These are phyloP conservation scores for Melanotaenia duboulayi DNA, from an alignment of 2,113 vertebrate genomes.

Conservation along the genomic window DNA sequence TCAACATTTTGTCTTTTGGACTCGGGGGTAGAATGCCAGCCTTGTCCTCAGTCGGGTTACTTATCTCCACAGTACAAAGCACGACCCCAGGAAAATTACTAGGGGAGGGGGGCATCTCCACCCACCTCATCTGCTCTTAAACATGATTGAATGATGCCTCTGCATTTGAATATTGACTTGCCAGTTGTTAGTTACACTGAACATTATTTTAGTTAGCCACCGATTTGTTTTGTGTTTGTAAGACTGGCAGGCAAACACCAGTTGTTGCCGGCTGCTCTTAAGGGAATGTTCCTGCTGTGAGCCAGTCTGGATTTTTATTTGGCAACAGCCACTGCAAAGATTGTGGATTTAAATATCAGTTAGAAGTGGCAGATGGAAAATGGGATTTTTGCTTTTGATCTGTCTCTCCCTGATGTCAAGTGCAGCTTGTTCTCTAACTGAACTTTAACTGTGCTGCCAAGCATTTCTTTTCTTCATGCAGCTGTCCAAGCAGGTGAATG, in stretches of 20 bases:
- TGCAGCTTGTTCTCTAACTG: constrained; percentile 47
- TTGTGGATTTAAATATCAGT: constrained; percentile 38
- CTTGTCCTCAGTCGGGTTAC: constrained; percentile 70
- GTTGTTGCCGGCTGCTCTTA: constrained; percentile 31
- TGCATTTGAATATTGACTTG: constrained; percentile 3
- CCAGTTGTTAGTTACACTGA: constrained; percentile 12
- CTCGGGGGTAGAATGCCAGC: constrained; percentile 66
- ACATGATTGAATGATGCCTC: constrained; percentile 31
- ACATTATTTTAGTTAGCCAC: constrained; percentile 14
- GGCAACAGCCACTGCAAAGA: constrained; percentile 10
- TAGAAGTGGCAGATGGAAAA: constrained; percentile 47
- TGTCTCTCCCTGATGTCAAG: constrained; percentile 28
- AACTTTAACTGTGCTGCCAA: constrained; percentile 29
- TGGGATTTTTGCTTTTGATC: constrained; percentile 36
- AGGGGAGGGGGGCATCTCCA: constrained; percentile 7
- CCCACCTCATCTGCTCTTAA: constrained; percentile 26
- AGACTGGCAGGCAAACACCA: constrained; percentile 28
- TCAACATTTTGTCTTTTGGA: constrained; percentile 65
- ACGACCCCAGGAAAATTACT: constrained; percentile 62
- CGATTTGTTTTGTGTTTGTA: constrained; percentile 30
- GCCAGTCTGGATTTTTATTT: constrained; percentile 28
- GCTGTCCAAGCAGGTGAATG: constrained; percentile 47
- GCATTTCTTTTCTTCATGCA: constrained; percentile 17
- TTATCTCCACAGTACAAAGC: constrained; percentile 62
- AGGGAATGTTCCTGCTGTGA: constrained; percentile 27